Conservation (phyloP, 2,888 invertebrate genomes). For the Cheilosia impressa region DNA sequence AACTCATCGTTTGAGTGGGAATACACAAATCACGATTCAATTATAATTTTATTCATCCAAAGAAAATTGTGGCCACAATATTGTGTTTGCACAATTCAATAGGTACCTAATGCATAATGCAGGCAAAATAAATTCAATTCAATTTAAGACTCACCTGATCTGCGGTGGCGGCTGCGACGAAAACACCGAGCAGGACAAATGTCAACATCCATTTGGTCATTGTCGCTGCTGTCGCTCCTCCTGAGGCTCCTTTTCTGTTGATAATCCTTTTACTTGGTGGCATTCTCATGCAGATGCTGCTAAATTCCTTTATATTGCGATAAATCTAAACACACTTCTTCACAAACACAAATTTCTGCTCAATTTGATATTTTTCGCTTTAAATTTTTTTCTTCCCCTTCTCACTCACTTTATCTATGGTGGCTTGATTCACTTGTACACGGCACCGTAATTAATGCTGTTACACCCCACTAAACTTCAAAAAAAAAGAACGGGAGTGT, state of each 20-base stretch:
- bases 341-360: slow-evolving; percentile 46
- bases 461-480: slow-evolving; percentile 58
- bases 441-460: slow-evolving; percentile 72
- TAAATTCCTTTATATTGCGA: slow-evolving; percentile 53
- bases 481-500: slow-evolving; percentile 33
- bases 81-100: not conserved
- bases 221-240: slow-evolving; percentile 58
- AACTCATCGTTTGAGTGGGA: slow-evolving; percentile 46
- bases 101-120: not conserved
- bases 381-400: slow-evolving; percentile 24
- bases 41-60: slow-evolving; percentile 18
- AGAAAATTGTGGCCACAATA: not conserved
- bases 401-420: slow-evolving; percentile 62
- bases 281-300: slow-evolving; percentile 53
- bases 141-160: slow-evolving; percentile 63
- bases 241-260: slow-evolving; percentile 49
- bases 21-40: slow-evolving; percentile 48
- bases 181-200: slow-evolving; percentile 67
- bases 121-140: not conserved
- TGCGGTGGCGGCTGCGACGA: slow-evolving; percentile 67
- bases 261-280: slow-evolving; percentile 69
- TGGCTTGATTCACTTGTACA: slow-evolving; percentile 66
- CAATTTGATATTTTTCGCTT: slow-evolving; percentile 25
- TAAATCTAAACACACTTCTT: slow-evolving; percentile 53
- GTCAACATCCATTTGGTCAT: slow-evolving; percentile 75